These are phyloP conservation scores for Tribolium madens DNA, from an alignment of 1,140 invertebrate genomes.

Conservation along the genomic window DNA sequence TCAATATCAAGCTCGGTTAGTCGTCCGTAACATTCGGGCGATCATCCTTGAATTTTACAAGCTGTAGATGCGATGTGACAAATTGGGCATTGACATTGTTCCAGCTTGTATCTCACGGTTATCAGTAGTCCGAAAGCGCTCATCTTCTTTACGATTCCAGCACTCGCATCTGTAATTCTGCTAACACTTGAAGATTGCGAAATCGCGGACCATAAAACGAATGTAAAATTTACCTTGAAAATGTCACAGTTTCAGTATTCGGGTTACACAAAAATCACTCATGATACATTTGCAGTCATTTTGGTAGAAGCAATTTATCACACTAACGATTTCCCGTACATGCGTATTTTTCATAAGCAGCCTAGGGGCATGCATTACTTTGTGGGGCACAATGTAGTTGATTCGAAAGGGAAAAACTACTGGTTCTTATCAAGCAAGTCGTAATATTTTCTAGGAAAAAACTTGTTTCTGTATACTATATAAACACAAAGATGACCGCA, in stretches of 20 bases:
- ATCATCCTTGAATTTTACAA: slow-evolving; percentile 26
- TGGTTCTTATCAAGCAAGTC: slow-evolving; percentile 5
- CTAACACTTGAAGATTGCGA: slow-evolving; percentile 47
- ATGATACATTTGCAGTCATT: slow-evolving; percentile 51
- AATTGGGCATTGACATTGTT: slow-evolving; percentile 47
- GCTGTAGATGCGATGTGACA: slow-evolving; percentile 36
- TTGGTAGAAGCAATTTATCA: slow-evolving; percentile 46
- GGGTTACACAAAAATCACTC: slow-evolving; percentile 35
- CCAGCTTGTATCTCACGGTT: slow-evolving; percentile 35
- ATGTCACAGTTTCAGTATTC: slow-evolving; percentile 16
- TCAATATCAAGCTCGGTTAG: slow-evolving; percentile 41
- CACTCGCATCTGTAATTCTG: slow-evolving; percentile 50
- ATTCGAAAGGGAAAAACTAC: slow-evolving; percentile 7
- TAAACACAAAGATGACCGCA: slow-evolving; percentile 52
- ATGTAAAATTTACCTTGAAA: slow-evolving; percentile 51
- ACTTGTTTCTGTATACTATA: slow-evolving; percentile 20
- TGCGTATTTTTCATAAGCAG: slow-evolving; percentile 49
- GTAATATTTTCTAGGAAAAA: slow-evolving; percentile 33
- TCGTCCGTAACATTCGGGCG: slow-evolving; percentile 25
- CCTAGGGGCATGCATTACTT: slow-evolving; percentile 15
- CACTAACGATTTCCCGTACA: slow-evolving; percentile 53
- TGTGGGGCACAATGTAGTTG: neutral
- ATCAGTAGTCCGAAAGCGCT: slow-evolving; percentile 41
- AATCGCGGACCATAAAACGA: slow-evolving; percentile 52
- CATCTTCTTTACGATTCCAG: slow-evolving; percentile 42